phyloP scores from a whole-genome alignment of 23 tunicate species.

The Styela plicata region DNA sequence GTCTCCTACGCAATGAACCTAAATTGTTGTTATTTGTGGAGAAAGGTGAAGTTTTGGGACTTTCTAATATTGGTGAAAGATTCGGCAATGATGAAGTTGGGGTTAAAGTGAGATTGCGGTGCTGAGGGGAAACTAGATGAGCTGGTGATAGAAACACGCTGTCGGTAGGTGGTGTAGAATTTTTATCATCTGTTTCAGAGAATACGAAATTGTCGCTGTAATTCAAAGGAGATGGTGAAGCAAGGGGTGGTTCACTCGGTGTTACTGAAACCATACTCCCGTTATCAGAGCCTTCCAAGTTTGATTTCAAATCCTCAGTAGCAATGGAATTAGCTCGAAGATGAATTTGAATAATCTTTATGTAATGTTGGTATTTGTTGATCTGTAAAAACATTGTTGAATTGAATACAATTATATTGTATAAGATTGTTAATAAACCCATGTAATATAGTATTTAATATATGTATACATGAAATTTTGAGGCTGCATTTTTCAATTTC shows the following conservation, averaged over 20 bases:
- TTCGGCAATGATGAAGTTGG: slow-evolving; percentile 40
- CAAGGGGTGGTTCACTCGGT: slow-evolving; percentile 70
- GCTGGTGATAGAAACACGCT: slow-evolving; percentile 7
- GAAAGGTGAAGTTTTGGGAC: neutral
- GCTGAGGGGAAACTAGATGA: slow-evolving; percentile 13
- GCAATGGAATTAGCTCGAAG: neutral
- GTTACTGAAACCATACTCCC: slow-evolving; percentile 67
- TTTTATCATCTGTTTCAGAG: slow-evolving; percentile 1
- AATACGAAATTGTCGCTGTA: neutral
- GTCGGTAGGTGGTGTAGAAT: neutral
- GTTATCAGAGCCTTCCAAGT: neutral
- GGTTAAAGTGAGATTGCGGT: neutral
- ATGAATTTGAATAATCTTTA: slow-evolving; percentile 22
- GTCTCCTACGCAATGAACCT: slow-evolving; percentile 9
- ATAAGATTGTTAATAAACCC: neutral
- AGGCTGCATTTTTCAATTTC: too few relatives aligned
- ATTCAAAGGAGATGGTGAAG: neutral
- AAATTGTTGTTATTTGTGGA: neutral
- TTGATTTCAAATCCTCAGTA: slow-evolving; percentile 11
- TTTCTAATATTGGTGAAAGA: slow-evolving; percentile 23
- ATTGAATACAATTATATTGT: neutral
- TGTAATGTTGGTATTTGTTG: slow-evolving; percentile 57
- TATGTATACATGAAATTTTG: too few relatives aligned
- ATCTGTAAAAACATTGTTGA: slow-evolving; percentile 34
- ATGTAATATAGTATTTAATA: too few relatives aligned